Conservation (phyloP, 1,140 invertebrate genomes). For the Lasioglossum albipes region DNA sequence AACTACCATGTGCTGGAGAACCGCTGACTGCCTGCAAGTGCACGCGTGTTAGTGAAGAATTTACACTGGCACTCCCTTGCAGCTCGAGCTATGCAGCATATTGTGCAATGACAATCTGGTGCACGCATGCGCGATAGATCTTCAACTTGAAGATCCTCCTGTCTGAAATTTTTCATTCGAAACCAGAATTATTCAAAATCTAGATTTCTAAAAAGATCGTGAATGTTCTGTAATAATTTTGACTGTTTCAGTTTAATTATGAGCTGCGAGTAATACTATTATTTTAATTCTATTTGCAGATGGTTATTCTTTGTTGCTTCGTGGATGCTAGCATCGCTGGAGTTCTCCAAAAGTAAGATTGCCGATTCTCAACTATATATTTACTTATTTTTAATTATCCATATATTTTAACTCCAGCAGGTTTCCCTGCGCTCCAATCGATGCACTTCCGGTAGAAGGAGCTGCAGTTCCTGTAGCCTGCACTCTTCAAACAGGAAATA, state of each 20-base stretch:
- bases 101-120: slow-evolving; percentile 17
- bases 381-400: too few species aligned
- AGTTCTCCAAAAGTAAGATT: slow-evolving; percentile 33
- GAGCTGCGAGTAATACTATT: too few species aligned
- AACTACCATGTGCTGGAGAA: slow-evolving; percentile 1
- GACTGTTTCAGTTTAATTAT: too few species aligned
- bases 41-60: not conserved
- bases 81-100: not conserved
- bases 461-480: slow-evolving; percentile 50
- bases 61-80: slow-evolving; percentile 17
- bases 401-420: slow-evolving; percentile 14
- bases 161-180: not conserved
- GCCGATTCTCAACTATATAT: too few species aligned
- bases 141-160: not conserved
- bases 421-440: slow-evolving; percentile 54
- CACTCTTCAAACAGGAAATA: slow-evolving; percentile 35
- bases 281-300: not conserved
- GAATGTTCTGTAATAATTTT: too few species aligned
- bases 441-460: slow-evolving; percentile 9
- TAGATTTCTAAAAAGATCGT: too few species aligned
- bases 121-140: not conserved
- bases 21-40: not conserved
- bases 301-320: slow-evolving; percentile 17
- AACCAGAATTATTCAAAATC: too few species aligned
- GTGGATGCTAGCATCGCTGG: slow-evolving; percentile 19